A percentile compares a stretch with the other conserved stretches of the same genome.
Conservation (phyloP, 2,888 invertebrate genomes). For the Tachystola acroxantha region DNA sequence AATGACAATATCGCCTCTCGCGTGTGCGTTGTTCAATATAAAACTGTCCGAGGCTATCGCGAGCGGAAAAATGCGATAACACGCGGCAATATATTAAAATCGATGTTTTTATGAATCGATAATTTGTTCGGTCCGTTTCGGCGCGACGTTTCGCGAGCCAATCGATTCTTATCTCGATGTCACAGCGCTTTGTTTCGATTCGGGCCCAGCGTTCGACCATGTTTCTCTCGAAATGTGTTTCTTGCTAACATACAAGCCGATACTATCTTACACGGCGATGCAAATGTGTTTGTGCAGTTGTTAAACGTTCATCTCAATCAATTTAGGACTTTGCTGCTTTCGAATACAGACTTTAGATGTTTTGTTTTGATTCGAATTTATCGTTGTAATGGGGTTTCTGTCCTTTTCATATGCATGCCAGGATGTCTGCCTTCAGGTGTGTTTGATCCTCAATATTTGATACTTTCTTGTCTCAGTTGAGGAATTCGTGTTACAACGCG, state of each 20-base stretch:
- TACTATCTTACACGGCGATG: constrained; percentile 53
- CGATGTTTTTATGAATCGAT: constrained; percentile 78
- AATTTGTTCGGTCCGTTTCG: constrained; percentile 74
- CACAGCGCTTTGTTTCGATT: constrained; percentile 76
- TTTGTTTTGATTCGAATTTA: constrained; percentile 13
- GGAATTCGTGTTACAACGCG: constrained; percentile 38
- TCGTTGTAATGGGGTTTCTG: constrained; percentile 38
- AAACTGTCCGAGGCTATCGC: constrained; percentile 56
- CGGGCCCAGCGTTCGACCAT: constrained; percentile 66
- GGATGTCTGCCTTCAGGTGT: constrained; percentile 67
- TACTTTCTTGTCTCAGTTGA: constrained; percentile 67
- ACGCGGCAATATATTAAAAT: constrained; percentile 68
- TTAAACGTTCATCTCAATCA: constrained; percentile 13
- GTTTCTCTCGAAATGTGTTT: constrained; percentile 76
- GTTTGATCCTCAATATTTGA: constrained; percentile 72
- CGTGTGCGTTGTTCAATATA: no score
- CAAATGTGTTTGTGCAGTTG: constrained; percentile 42
- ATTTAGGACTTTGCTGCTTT: constrained; percentile 30
- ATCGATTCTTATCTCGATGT: constrained; percentile 71
- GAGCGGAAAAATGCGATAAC: constrained; percentile 59
- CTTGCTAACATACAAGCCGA: constrained; percentile 73
- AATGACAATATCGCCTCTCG: no score
- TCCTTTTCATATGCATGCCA: constrained; percentile 69
- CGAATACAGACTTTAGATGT: constrained; percentile 18
- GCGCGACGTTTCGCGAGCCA: constrained; percentile 72